A percentile compares a stretch with the other conserved stretches of the same genome.
These are phyloP conservation scores for Corvus moneduloides DNA, from an alignment of 2,113 vertebrate genomes.

Conservation along the genomic window DNA sequence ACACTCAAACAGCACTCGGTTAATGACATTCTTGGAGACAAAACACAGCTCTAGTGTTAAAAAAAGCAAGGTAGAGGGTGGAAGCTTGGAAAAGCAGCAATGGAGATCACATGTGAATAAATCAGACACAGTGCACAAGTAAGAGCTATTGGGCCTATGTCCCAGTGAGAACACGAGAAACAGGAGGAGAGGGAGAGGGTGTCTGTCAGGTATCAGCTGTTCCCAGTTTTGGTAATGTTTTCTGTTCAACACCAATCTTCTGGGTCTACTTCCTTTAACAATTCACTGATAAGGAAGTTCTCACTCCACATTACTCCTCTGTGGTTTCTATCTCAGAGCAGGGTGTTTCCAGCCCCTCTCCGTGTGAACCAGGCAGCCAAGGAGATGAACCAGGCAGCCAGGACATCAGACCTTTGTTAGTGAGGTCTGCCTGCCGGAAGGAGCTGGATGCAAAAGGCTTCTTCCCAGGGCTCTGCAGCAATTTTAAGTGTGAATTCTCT, in stretches of 20 bases:
- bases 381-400: background rate
- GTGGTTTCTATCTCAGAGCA: background rate
- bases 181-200: background rate
- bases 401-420: background rate
- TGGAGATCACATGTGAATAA: background rate
- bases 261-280: background rate
- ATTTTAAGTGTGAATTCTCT: background rate
- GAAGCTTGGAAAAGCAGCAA: background rate
- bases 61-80: constrained; percentile 2
- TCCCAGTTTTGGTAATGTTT: background rate
- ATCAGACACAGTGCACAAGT: background rate
- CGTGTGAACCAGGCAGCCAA: background rate
- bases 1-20: background rate
- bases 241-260: background rate
- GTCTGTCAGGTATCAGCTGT: background rate
- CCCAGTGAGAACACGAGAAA: background rate
- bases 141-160: background rate
- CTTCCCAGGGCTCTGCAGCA: background rate
- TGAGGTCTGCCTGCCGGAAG: background rate
- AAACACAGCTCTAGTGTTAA: background rate
- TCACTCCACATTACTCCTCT: background rate
- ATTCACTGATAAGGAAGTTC: background rate
- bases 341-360: background rate
- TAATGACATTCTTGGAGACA: background rate
- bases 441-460: background rate